Evolutionary conservation across 1,140 invertebrate species (phyloP), one percentile per base, ranked within the genome.

Genomic region (Hylyphantes graminicola): DNA sequence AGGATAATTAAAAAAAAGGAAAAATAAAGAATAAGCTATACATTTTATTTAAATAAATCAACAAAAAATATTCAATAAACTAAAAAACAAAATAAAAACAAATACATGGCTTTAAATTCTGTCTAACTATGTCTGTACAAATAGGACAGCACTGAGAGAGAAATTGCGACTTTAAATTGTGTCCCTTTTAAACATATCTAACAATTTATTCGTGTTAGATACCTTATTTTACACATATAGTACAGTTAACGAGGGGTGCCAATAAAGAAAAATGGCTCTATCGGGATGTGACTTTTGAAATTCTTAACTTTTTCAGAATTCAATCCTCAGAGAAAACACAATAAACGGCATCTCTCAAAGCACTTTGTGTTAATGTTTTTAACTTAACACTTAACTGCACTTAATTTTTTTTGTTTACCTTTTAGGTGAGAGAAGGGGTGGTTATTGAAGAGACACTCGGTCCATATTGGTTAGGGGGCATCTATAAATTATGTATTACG

Each of bases 11-110:
- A 35, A 74, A 74, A 50, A 17, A 74, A 55, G 70, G 55, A 74
- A 74, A 74, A 74, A 74, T 61, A 61, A 15, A 61, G 21, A 67
- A 12, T 67, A 67, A 67, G 35, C 48, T 76, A 59, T 59, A 10
- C 19, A 21, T 74, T 57, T 74, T 55, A 21, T 59, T 57, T 57
- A 64, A 51, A 64, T 50, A 76, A 76, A 55, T 55, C 72, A 76
- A 76, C 74, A 76, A 48, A 76, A 61, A 61, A 76, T 76, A 76
- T 76, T 64, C 51, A 76, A 76, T 76, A 76, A 76, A 63, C 74
- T 76, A 76, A 61, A 59, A 76, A 63, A 76, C 48, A 74, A 63
- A 63, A 48, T 63, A 76, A 76, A 64, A 57, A 76, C 61, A 64
- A 50, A 61, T 54, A 54, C 15, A 19, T 74, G 55, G 53, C 59